phyloP scores from a whole-genome alignment of 2,888 invertebrate genomes.

The Argyra leucocephala region DNA sequence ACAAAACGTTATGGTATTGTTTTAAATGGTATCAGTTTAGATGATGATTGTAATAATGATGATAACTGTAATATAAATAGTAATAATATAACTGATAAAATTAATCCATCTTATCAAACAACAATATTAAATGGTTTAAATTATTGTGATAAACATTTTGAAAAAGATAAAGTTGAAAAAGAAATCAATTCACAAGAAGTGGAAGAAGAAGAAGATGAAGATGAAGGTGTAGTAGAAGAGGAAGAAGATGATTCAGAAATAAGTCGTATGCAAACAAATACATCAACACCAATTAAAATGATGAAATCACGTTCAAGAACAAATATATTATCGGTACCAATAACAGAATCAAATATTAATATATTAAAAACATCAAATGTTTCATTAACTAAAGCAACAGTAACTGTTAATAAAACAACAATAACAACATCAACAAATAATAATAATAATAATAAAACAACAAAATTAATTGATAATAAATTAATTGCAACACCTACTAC shows the following conservation, averaged over 20 bases:
- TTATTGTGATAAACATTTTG: conserved; percentile 37
- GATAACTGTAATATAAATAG: neutral
- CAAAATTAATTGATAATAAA: conserved; percentile 24
- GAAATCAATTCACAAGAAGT: too few relatives aligned
- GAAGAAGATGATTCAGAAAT: conserved; percentile 45
- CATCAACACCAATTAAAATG: conserved; percentile 44
- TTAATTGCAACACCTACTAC: conserved; percentile 26
- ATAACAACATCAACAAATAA: conserved; percentile 22
- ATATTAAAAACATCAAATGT: neutral
- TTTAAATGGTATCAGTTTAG: conserved; percentile 37
- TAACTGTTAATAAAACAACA: conserved; percentile 19
- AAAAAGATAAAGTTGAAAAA: too few relatives aligned
- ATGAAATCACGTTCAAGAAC: conserved; percentile 44
- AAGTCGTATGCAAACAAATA: conserved; percentile 43
- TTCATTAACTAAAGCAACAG: conserved; percentile 7
- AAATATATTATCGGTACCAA: conserved; percentile 48
- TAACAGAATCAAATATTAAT: conserved; percentile 7
- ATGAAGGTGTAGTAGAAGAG: conserved; percentile 32
- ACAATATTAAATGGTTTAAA: conserved; percentile 2
- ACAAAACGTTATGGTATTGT: conserved; percentile 42
- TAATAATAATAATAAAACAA: conserved; percentile 21
- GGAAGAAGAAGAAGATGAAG: conserved; percentile 45
- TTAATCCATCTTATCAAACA: neutral
- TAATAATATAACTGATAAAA: conserved; percentile 4
- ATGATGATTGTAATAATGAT: conserved; percentile 26